Evolutionary conservation across 2,888 invertebrate species (phyloP), one percentile per base, ranked within the genome.

Genomic region (Cerceris ruficornis): DNA sequence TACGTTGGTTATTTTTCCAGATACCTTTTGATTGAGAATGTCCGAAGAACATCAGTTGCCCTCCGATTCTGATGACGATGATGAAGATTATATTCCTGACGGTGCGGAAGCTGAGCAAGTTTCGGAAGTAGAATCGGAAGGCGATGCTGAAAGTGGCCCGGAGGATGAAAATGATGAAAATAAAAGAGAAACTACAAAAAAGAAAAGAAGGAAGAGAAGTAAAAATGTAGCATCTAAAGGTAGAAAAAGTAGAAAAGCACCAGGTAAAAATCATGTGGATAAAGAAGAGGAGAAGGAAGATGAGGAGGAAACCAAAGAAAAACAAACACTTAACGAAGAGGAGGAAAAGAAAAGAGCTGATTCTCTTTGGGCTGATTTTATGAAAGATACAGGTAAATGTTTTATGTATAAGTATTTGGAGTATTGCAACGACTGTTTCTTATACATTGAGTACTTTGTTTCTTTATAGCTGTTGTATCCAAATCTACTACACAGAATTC

Each of bases 301-400:
- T 13, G 89, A 89, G 9, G 79, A 86, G 14, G 91, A 92, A 72
- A 87, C 90, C 57, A 58, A 71, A 7, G 90, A 89, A 46, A 87
- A 87, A 64, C 85, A 87, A 68, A 69, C 84, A 69, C 77, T 91
- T 17, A 92, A 94, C 62, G 94, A 94, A 66, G 95, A 95, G 87
- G 95, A 95, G 77, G 94, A 95, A 82, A 96, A 97, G 89, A 95
- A 96, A 85, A 94, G 94, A 85, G 95, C 95, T 57, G 96, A 97
- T 87, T 95, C 95, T 69, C 92, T 97, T 13, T 97, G 97, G 97
- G 96, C 96, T 41, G 95, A 95, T 91, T 96, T 96, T 89, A 93
- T 96, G 87, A 95, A 95, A 90, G 96, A 96, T 85, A 95, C 96
- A 57, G 95, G 93, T 86, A 92, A 73, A 73, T 55, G n/a, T 11